Percentiles rank a stretch among this genome's conserved stretches.
phyloP scores from a whole-genome alignment of 2,888 invertebrate species.

The Pterobdella sp. region DNA sequence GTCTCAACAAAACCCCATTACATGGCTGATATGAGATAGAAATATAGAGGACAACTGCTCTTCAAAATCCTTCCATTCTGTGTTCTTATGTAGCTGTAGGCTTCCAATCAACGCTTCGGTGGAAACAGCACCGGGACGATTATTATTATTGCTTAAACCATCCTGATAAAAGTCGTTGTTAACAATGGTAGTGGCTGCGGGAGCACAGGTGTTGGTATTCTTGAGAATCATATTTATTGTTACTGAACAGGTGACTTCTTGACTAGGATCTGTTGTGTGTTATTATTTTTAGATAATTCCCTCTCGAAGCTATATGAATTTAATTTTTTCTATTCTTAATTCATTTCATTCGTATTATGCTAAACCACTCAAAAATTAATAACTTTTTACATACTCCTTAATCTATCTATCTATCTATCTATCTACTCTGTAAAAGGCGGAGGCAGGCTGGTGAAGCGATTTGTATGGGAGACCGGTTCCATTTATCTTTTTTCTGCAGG shows the following conservation, averaged over 20 bases:
- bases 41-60: conserved; percentile 39
- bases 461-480: conserved; percentile 42
- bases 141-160: not conserved
- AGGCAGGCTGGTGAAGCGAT: conserved; percentile 41
- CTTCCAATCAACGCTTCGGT: conserved; percentile 37
- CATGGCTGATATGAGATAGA: conserved; percentile 41
- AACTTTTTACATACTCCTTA: not conserved
- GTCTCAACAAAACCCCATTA: no score
- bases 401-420: no score
- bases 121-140: not conserved
- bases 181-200: not conserved
- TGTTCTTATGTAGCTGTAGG: conserved; percentile 37
- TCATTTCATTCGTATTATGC: no score
- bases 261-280: conserved; percentile 21
- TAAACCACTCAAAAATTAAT: no score
- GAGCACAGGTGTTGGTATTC: not conserved
- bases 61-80: conserved; percentile 43
- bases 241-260: conserved; percentile 31
- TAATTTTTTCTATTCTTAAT: no score
- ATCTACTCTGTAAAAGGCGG: conserved; percentile 30
- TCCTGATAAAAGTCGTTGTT: not conserved
- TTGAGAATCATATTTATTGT: conserved; percentile 27
- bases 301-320: no score
- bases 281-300: not conserved
- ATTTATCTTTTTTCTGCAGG: conserved; percentile 41